Conservation (phyloP, 2,888 invertebrate species). For the Epicampocera succincta region DNA sequence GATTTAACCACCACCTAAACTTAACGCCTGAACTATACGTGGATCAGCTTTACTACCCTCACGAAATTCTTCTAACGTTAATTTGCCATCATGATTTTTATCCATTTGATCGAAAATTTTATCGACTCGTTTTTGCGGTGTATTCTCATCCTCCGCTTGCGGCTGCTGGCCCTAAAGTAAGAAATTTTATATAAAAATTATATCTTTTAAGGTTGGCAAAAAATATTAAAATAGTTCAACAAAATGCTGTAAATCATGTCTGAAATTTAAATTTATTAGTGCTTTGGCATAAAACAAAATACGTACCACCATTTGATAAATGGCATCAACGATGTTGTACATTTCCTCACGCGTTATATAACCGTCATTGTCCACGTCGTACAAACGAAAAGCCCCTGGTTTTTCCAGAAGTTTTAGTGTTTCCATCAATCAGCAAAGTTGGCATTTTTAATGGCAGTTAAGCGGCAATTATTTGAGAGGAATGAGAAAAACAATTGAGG, state of each 20-base stretch:
- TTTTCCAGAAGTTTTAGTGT: not conserved
- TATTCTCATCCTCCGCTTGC: slow-evolving; percentile 93
- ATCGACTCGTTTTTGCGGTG: slow-evolving; percentile 97
- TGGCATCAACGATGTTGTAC: slow-evolving; percentile 98
- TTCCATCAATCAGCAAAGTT: slow-evolving; percentile 11
- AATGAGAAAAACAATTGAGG: slow-evolving; percentile 35
- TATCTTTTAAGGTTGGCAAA: no score
- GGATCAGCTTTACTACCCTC: slow-evolving; percentile 99
- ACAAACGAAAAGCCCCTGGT: slow-evolving; percentile 96
- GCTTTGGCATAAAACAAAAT: slow-evolving; percentile 3
- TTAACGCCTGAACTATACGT: slow-evolving; percentile 97
- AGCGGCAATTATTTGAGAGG: slow-evolving; percentile 12
- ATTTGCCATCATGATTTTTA: slow-evolving; percentile 98
- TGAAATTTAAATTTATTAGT: not conserved
- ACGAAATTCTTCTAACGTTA: slow-evolving; percentile 98
- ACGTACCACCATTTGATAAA: slow-evolving; percentile 99
- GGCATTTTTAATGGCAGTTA: slow-evolving; percentile 22
- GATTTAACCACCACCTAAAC: slow-evolving; percentile 89
- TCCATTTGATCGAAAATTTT: slow-evolving; percentile 99
- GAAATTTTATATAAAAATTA: no score
- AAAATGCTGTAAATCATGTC: not conserved
- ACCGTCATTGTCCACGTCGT: slow-evolving; percentile 97
- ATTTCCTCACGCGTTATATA: slow-evolving; percentile 97
- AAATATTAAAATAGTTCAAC: no score
- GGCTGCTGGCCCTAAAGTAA: slow-evolving; percentile 90